These are phyloP conservation scores for Frankliniella fusca DNA, from an alignment of 2,888 invertebrate species.

Conservation along the genomic window DNA sequence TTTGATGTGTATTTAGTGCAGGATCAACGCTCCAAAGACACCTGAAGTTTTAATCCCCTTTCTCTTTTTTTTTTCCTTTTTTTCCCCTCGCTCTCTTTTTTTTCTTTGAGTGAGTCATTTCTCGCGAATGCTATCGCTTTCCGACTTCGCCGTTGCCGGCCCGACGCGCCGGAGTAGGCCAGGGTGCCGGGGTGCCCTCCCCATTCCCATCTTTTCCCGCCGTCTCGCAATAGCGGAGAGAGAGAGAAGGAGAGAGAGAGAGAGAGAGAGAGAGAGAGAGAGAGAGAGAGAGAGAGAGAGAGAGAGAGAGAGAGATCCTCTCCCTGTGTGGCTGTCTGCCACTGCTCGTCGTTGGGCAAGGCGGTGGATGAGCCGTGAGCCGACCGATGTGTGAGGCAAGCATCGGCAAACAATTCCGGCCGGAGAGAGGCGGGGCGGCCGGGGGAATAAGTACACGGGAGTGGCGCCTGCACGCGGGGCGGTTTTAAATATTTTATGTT, in stretches of 20 bases:
- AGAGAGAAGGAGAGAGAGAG: too few species aligned
- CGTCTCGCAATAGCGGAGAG: too few species aligned
- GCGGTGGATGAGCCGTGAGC: background rate
- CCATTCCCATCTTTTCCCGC: too few species aligned
- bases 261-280: too few species aligned
- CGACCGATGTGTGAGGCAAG: constrained; percentile 8
- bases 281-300: too few species aligned
- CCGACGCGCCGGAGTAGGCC: too few species aligned
- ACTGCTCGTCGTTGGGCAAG: background rate
- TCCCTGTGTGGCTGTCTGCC: too few species aligned
- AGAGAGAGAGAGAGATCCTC: too few species aligned
- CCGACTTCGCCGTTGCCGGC: too few species aligned
- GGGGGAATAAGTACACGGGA: background rate
- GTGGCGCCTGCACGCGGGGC: background rate
- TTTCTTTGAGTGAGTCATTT: background rate
- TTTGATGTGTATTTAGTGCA: too few species aligned
- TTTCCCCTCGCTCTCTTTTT: background rate
- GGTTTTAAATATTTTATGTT: background rate
- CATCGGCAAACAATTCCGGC: background rate
- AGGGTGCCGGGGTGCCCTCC: too few species aligned
- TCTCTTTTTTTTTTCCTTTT: too few species aligned
- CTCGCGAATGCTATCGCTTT: background rate
- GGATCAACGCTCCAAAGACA: background rate
- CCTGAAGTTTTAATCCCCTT: background rate
- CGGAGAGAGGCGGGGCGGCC: background rate